Evolutionary conservation across 2,113 vertebrate species (phyloP).

Genomic region (Nyctibius bracteatus): DNA sequence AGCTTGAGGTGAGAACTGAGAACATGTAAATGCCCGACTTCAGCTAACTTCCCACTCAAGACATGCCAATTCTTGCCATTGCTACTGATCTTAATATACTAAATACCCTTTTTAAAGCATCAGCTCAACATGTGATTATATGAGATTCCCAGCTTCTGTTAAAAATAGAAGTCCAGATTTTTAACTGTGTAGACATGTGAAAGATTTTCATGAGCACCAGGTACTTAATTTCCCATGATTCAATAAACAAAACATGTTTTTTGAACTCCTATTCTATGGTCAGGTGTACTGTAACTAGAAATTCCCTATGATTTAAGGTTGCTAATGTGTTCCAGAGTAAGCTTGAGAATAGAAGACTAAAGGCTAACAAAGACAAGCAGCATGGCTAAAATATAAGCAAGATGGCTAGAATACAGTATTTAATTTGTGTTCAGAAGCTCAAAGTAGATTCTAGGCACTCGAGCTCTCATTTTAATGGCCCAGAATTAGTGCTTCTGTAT

Average conservation of each 20-base stretch:
- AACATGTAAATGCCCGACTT: neutral
- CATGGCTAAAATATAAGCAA: neutral
- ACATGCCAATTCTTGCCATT: neutral
- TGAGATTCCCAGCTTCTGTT: neutral
- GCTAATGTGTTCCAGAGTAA: neutral
- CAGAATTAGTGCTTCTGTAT: neutral
- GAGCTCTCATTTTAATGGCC: neutral
- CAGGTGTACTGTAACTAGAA: neutral
- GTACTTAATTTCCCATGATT: neutral
- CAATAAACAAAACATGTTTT: neutral
- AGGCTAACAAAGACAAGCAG: neutral
- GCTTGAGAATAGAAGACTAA: neutral
- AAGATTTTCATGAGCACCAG: neutral
- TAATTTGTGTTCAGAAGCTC: neutral
- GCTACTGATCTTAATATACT: neutral
- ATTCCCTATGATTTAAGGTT: neutral
- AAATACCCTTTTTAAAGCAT: neutral
- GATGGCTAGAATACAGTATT: neutral
- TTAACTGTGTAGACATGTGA: neutral
- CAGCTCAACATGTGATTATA: neutral
- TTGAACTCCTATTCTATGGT: neutral
- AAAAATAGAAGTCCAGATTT: neutral
- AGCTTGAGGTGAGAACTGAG: neutral
- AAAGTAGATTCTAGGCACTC: neutral
- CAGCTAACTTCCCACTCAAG: neutral